These are phyloP conservation scores for Flexamia atlantica DNA, from an alignment of 2,888 invertebrate genomes.

Conservation along the genomic window DNA sequence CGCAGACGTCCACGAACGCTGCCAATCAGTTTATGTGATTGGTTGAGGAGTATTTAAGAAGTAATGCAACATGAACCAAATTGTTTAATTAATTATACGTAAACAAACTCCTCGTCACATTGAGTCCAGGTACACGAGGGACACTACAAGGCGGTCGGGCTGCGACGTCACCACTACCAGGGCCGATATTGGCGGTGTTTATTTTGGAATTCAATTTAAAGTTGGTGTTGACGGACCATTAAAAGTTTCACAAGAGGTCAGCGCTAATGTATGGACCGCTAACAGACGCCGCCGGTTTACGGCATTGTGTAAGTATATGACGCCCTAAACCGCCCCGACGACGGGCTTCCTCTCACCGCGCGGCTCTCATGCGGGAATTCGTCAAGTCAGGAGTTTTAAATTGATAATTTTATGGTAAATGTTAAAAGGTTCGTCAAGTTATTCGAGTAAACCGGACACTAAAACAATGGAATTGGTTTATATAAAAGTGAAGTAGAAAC, in stretches of 20 bases:
- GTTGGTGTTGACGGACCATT: slow-evolving; percentile 49
- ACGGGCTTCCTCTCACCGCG: not conserved
- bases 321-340: slow-evolving; percentile 23
- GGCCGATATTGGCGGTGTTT: slow-evolving; percentile 28
- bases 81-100: too few relatives aligned
- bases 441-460: too few relatives aligned
- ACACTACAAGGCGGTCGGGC: not conserved
- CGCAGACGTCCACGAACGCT: too few relatives aligned
- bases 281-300: not conserved
- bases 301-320: slow-evolving; percentile 38
- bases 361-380: not conserved
- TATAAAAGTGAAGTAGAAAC: too few relatives aligned
- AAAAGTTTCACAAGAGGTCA: slow-evolving; percentile 48
- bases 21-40: too few relatives aligned
- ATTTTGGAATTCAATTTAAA: slow-evolving; percentile 55
- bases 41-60: too few relatives aligned
- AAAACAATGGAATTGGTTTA: too few relatives aligned
- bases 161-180: not conserved
- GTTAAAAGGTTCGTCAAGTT: too few relatives aligned
- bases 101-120: too few relatives aligned
- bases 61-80: too few relatives aligned
- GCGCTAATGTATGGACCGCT: slow-evolving; percentile 51
- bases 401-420: not conserved
- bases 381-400: not conserved
- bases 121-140: too few relatives aligned